Evolutionary conservation across 2,888 invertebrate genomes (phyloP), one percentile per base, ranked within the genome.

Genomic region (Serripes groenlandicus): DNA sequence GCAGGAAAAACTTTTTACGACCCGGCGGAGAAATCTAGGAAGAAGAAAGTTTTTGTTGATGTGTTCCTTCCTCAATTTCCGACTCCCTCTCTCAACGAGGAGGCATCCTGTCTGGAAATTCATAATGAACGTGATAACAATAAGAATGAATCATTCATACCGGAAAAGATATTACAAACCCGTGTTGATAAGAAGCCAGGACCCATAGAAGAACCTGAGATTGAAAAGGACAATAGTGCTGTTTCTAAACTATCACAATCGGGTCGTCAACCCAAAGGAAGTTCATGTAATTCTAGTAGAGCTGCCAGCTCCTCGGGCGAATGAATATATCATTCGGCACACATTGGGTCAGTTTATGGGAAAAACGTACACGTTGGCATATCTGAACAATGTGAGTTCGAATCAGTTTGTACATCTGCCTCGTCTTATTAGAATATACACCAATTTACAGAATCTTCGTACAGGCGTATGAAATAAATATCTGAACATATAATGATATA

Each of bases 1-100:
- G 72, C 79, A 1, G 81, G 82, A 26, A 84, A 82, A 64, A 86
- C 86, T 21, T 86, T 81, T 56, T 78, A 78, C 49, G 86, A 86
- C 74, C 73, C 78, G 9, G 66, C 75, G 4, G 84, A 82, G 58
- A 79, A 77, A 28, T 71, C 79, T 15, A 83, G 80, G 69, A 88
- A 85, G 64, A 88, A 88, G 74, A 90, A 88, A 78, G 85, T 90
- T 3, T 90, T 81, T 69, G 87, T 90, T 21, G 88, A 90, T 79
- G 90, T 90, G 77, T 90, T 90, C 75, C 82, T 90, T 32, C 90
- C 90, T 0, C 81, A 86, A 49, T 88, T 88, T 70, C 81, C 87
- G 30, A 71, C 54, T 34, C 56, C 66, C 21, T 32, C 66, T 66
- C 66, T 66, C 0, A 42, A 37, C 9, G 66, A 66, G 21, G 66